Percentiles rank a stretch among this genome's conserved stretches.
These are phyloP conservation scores for Halcyon senegalensis DNA, from an alignment of 2,113 vertebrate species.

Conservation along the genomic window DNA sequence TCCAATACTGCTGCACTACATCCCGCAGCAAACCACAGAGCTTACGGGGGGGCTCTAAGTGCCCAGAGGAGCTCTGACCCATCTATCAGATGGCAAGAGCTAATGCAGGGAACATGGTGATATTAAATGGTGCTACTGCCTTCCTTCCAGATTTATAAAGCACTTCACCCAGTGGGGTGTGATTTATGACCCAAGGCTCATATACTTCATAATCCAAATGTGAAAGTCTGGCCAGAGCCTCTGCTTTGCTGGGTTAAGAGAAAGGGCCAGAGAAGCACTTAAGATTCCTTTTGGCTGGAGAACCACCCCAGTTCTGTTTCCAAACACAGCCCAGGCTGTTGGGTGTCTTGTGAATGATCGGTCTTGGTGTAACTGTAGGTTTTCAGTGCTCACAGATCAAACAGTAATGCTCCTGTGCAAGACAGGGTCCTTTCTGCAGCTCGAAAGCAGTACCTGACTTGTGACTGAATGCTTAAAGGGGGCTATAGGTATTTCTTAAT, in stretches of 20 bases:
- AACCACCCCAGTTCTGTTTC: background rate
- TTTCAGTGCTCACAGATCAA: background rate
- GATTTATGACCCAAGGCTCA: background rate
- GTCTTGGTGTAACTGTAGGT: background rate
- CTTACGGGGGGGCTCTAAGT: background rate
- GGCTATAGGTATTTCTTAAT: background rate
- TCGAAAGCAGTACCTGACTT: background rate
- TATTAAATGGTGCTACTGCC: background rate
- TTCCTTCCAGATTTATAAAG: background rate
- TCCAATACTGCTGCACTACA: background rate
- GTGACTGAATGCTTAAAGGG: background rate
- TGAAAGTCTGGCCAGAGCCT: background rate
- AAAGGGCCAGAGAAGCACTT: background rate
- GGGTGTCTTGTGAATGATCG: background rate
- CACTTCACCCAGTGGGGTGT: background rate
- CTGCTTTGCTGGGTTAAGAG: background rate
- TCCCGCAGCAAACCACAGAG: background rate
- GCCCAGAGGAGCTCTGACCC: background rate
- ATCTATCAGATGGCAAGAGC: background rate
- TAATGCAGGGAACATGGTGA: background rate
- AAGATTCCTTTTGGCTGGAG: background rate
- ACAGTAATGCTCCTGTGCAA: background rate
- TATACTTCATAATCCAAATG: background rate
- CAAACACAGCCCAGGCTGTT: background rate
- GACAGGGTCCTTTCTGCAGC: background rate